phyloP scores from a whole-genome alignment of 2,797 vertebrate species.

The Apogon talboti region DNA sequence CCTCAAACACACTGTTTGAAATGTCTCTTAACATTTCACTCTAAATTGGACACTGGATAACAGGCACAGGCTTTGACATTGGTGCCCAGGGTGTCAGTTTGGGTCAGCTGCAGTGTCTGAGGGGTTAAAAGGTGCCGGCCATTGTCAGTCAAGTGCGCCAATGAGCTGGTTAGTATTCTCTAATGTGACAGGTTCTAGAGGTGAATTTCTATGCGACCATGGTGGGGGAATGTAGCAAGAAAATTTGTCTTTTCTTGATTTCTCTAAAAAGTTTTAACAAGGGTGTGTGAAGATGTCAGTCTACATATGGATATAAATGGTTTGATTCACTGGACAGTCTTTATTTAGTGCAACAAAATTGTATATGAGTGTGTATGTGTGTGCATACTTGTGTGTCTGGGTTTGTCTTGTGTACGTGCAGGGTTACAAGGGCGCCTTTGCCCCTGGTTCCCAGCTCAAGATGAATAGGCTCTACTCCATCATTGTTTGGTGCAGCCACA shows the following conservation, averaged over 20 bases:
- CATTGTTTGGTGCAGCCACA: constrained; percentile 83
- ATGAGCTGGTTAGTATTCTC: constrained; percentile 71
- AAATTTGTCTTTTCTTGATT: background rate
- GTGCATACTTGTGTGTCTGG: constrained; percentile 45
- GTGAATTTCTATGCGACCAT: constrained; percentile 22
- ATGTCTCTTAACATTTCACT: constrained; percentile 25
- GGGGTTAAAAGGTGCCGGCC: constrained; percentile 59
- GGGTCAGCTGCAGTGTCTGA: constrained; percentile 38
- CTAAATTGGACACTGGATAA: constrained; percentile 3
- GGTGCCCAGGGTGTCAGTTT: background rate
- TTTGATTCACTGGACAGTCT: background rate
- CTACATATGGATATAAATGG: background rate
- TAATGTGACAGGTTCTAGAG: constrained; percentile 33
- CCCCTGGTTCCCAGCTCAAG: constrained; percentile 78
- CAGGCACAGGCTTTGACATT: background rate
- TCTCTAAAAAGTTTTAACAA: constrained; percentile 8
- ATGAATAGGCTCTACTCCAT: constrained; percentile 85
- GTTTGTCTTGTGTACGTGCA: constrained; percentile 57
- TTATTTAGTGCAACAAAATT: constrained; percentile 26
- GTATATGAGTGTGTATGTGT: constrained; percentile 32
- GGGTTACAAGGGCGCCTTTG: constrained; percentile 68
- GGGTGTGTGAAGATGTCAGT: background rate
- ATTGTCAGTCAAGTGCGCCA: constrained; percentile 57
- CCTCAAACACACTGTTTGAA: constrained; percentile 28
- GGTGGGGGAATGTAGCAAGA: constrained; percentile 1